A percentile compares a stretch with the other conserved stretches of the same genome.
Conservation (phyloP, 2,888 invertebrate species). For the Lymantria dispar region DNA sequence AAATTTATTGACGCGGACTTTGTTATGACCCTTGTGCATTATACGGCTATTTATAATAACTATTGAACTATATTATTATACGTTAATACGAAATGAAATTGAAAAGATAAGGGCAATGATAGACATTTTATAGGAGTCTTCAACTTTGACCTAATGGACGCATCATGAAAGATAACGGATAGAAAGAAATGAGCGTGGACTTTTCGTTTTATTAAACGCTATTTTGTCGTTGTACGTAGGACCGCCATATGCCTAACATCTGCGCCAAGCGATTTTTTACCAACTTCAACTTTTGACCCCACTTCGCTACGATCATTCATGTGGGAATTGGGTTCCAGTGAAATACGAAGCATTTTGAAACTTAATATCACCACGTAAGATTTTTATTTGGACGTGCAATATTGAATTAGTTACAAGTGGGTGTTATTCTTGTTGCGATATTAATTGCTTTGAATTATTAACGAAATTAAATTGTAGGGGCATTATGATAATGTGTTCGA, state of each 20-base stretch:
- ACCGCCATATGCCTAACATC: slow-evolving; percentile 73
- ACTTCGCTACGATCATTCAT: slow-evolving; percentile 75
- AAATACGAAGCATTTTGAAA: slow-evolving; percentile 53
- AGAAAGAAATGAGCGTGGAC: slow-evolving; percentile 31
- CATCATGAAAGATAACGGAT: slow-evolving; percentile 27
- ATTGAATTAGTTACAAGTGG: slow-evolving; percentile 45
- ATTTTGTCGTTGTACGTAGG: slow-evolving; percentile 30
- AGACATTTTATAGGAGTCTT: too few species aligned
- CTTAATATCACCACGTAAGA: slow-evolving; percentile 44
- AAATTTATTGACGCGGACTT: too few species aligned
- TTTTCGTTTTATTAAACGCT: slow-evolving; percentile 45
- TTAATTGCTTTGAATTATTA: slow-evolving; percentile 61
- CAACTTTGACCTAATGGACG: neutral
- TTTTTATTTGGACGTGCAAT: slow-evolving; percentile 36
- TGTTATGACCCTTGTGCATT: too few species aligned
- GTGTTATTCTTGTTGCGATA: slow-evolving; percentile 56
- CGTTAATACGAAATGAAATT: too few species aligned
- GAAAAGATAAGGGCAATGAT: too few species aligned
- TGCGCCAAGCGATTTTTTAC: slow-evolving; percentile 73
- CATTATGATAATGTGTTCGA: slow-evolving; percentile 17
- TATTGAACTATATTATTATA: too few species aligned
- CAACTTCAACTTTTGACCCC: slow-evolving; percentile 76
- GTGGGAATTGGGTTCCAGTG: slow-evolving; percentile 70
- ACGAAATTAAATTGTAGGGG: slow-evolving; percentile 31
- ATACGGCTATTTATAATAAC: too few species aligned